A percentile compares a stretch with the other conserved stretches of the same genome.
These are phyloP conservation scores for Perdix hodgsoniae DNA, from an alignment of 2,797 vertebrate genomes.

Conservation along the genomic window DNA sequence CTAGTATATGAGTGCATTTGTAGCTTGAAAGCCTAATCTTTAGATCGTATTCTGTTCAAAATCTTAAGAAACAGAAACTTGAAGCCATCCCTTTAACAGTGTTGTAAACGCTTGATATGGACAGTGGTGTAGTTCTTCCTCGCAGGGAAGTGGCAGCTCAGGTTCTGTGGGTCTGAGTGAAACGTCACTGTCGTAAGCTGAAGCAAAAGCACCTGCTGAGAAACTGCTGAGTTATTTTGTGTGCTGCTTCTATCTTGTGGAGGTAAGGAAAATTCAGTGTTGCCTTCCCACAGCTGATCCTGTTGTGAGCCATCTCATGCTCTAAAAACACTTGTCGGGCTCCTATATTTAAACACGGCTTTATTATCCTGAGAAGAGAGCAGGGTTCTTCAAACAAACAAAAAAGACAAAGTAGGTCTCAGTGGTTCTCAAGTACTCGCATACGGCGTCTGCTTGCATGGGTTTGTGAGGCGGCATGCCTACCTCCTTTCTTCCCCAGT, in stretches of 20 bases:
- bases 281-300: neutral
- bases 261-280: neutral
- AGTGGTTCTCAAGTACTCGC: neutral
- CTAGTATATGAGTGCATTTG: neutral
- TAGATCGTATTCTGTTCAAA: neutral
- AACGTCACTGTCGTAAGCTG: fast-evolving
- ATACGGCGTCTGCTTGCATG: fast-evolving
- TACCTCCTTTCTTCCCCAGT: neutral
- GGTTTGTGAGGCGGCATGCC: fast-evolving
- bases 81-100: fast-evolving
- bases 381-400: neutral
- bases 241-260: fast-evolving
- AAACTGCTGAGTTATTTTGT: fast-evolving
- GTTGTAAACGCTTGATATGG: neutral
- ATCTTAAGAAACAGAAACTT: no score
- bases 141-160: fast-evolving
- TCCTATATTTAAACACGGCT: neutral
- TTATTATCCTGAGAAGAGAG: neutral
- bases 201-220: neutral
- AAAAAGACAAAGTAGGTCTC: neutral
- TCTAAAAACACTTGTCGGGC: neutral
- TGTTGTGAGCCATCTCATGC: neutral
- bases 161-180: no score
- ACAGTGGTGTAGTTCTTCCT: neutral
- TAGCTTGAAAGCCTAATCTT: neutral